A percentile compares a stretch with the other conserved stretches of the same genome.
phyloP scores from a whole-genome alignment of 2,797 vertebrate species.

The Taeniopygia guttata region DNA sequence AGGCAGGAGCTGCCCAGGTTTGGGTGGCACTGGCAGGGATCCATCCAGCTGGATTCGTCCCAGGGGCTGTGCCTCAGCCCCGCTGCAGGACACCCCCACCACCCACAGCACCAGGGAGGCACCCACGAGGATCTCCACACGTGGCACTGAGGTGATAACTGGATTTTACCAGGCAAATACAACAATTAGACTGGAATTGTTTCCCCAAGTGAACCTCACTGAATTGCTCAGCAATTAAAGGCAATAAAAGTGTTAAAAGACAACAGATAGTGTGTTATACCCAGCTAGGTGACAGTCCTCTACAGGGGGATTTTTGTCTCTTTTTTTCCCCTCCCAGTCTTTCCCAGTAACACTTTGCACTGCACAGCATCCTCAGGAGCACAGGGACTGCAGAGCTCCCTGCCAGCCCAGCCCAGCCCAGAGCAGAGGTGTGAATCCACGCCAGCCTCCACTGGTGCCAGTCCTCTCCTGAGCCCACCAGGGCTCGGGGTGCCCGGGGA shows the following conservation, averaged over 20 bases:
- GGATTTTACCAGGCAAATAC: neutral
- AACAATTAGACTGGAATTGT: neutral
- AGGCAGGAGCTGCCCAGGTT: neutral
- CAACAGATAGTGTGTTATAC: neutral
- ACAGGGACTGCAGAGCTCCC: neutral
- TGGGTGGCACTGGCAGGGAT: neutral
- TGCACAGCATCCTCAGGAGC: neutral
- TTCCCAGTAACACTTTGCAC: neutral
- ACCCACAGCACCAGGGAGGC: neutral
- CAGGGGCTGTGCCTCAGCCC: neutral
- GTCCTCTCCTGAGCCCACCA: accelerated
- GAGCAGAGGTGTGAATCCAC: neutral
- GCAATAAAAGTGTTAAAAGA: neutral
- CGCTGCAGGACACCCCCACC: accelerated
- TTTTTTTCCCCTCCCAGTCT: no score
- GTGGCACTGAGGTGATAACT: neutral
- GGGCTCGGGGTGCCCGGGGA: neutral
- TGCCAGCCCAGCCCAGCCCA: neutral
- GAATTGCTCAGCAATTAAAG: neutral
- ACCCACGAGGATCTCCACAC: neutral
- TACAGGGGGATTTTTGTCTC: accelerated
- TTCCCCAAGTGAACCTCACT: neutral
- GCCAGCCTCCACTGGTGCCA: accelerated
- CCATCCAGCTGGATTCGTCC: neutral
- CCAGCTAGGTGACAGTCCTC: neutral